Evolutionary conservation across 2,888 invertebrate species (phyloP).

Genomic region (Diloba caeruleocephala): DNA sequence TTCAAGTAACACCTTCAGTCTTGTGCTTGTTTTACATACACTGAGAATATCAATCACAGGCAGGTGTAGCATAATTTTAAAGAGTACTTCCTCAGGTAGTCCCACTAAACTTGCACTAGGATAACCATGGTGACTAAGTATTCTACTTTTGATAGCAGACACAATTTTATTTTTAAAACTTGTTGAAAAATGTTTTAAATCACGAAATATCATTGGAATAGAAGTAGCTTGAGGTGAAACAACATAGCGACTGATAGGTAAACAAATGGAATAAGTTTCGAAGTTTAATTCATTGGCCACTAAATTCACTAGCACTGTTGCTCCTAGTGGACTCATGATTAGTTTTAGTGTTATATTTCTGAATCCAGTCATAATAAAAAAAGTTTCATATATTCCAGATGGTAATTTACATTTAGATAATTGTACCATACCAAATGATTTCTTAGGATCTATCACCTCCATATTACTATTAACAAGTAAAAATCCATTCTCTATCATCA

Average conservation of each 20-base stretch:
- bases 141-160: constrained; percentile 87
- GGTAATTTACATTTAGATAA: constrained; percentile 67
- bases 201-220: constrained; percentile 76
- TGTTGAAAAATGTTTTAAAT: constrained; percentile 81
- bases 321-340: constrained; percentile 75
- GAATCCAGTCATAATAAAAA: constrained; percentile 70
- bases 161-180: constrained; percentile 88
- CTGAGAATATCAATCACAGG: constrained; percentile 69
- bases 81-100: constrained; percentile 79
- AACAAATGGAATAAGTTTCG: constrained; percentile 80
- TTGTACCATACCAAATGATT: constrained; percentile 57
- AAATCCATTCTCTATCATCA: constrained; percentile 81
- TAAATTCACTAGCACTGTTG: constrained; percentile 74
- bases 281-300: constrained; percentile 68
- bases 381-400: constrained; percentile 69
- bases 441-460: constrained; percentile 52
- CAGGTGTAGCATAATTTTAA: constrained; percentile 70
- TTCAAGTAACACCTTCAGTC: constrained; percentile 65
- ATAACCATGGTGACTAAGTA: constrained; percentile 83
- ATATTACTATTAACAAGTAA: constrained; percentile 59
- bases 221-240: constrained; percentile 73
- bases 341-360: constrained; percentile 68
- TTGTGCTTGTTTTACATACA: constrained; percentile 72
- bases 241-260: constrained; percentile 78
- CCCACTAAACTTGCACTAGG: constrained; percentile 82